phyloP scores from a whole-genome alignment of 2,797 vertebrate genomes.

The Cetoscarus ocellatus region DNA sequence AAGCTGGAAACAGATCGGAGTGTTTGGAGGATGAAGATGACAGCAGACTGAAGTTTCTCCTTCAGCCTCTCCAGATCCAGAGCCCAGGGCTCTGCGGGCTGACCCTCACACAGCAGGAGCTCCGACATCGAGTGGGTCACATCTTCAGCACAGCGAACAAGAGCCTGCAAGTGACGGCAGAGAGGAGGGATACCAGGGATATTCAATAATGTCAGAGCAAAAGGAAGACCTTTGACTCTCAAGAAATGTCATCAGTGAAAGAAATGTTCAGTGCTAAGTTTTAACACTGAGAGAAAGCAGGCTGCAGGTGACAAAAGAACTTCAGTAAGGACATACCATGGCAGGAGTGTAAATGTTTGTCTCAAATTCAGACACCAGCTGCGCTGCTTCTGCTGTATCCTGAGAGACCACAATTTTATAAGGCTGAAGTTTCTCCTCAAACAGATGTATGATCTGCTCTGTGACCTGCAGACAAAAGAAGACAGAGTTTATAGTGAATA shows the following conservation, averaged over 20 bases:
- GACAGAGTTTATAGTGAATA: neutral
- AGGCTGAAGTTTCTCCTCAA: constrained; percentile 73
- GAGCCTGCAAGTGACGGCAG: constrained; percentile 48
- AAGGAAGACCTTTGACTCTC: no score
- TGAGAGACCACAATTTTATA: constrained; percentile 71
- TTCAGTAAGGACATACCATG: constrained; percentile 66
- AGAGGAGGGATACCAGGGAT: neutral
- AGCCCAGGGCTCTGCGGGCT: constrained; percentile 64
- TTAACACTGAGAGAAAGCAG: neutral
- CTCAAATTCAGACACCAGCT: constrained; percentile 71
- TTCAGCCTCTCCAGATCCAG: constrained; percentile 73
- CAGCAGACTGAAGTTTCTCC: constrained; percentile 66
- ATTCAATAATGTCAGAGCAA: neutral
- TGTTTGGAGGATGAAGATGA: constrained; percentile 67
- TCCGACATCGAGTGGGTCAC: constrained; percentile 68
- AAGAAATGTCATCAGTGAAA: neutral
- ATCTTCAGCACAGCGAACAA: constrained; percentile 76
- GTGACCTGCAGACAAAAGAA: constrained; percentile 67
- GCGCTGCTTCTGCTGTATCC: constrained; percentile 55
- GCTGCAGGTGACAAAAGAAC: neutral
- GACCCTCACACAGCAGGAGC: constrained; percentile 27
- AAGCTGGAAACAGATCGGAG: constrained; percentile 75
- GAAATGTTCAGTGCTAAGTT: neutral
- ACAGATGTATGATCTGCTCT: constrained; percentile 70
- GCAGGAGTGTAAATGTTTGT: constrained; percentile 73